Evolutionary conservation across 2,888 invertebrate genomes (phyloP).

Genomic region (Epinotia ramella): DNA sequence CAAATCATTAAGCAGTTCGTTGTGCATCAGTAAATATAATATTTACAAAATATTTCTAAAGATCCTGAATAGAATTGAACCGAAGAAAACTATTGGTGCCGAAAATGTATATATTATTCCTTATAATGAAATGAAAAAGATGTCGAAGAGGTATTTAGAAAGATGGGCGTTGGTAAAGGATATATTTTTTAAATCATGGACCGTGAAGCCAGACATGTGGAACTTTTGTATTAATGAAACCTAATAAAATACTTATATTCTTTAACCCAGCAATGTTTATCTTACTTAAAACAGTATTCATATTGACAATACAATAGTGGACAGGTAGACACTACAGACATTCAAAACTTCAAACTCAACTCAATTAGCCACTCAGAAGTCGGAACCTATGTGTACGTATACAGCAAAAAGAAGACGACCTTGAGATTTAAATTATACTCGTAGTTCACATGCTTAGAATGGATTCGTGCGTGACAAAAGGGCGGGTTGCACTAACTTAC

Average conservation of each 20-base stretch:
- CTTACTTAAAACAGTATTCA: no score
- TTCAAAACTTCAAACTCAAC: no score
- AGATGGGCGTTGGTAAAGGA: slow-evolving; percentile 78
- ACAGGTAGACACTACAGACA: no score
- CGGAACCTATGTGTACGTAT: no score
- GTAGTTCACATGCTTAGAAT: no score
- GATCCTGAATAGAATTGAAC: slow-evolving; percentile 63
- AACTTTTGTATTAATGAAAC: slow-evolving; percentile 63
- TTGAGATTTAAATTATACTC: no score
- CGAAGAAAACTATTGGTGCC: slow-evolving; percentile 55
- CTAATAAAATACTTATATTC: slow-evolving; percentile 38
- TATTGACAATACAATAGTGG: no score
- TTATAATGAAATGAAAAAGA: slow-evolving; percentile 75
- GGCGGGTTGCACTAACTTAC: no score
- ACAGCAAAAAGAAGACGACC: no score
- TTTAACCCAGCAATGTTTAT: neutral
- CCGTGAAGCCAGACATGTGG: slow-evolving; percentile 82
- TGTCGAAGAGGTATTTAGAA: slow-evolving; percentile 59
- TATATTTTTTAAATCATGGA: slow-evolving; percentile 84
- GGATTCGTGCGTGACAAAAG: no score
- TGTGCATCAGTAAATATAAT: slow-evolving; percentile 84
- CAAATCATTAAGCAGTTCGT: slow-evolving; percentile 67
- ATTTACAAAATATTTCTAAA: slow-evolving; percentile 79
- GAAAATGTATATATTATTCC: slow-evolving; percentile 56
- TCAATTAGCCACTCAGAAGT: no score